Conservation (phyloP, 2,888 invertebrate genomes). For the Luffia ferchaultella region DNA sequence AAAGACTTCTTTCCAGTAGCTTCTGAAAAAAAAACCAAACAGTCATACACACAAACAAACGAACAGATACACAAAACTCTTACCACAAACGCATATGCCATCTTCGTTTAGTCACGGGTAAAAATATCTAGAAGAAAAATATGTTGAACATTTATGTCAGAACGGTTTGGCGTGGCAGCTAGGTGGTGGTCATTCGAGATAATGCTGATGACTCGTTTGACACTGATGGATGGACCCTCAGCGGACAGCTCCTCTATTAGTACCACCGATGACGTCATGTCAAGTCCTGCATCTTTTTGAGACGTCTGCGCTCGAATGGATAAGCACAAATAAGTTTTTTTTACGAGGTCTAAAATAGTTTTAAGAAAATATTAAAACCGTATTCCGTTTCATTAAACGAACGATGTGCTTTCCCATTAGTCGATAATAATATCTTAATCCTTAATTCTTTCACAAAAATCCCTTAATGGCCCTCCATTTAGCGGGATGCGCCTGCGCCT, state of each 20-base stretch:
- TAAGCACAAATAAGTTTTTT: neutral
- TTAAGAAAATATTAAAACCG: neutral
- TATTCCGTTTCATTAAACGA: neutral
- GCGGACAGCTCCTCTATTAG: slow-evolving; percentile 3
- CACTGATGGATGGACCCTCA: slow-evolving; percentile 7
- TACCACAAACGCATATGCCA: no score
- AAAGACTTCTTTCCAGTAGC: no score
- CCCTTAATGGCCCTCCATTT: slow-evolving; percentile 40
- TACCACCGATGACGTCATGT: neutral
- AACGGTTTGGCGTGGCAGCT: no score
- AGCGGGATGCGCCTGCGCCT: slow-evolving; percentile 25
- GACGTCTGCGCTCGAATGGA: neutral
- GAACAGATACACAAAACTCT: no score
- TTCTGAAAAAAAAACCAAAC: no score
- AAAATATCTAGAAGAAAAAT: no score
- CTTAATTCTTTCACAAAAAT: slow-evolving; percentile 26
- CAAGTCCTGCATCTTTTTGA: neutral
- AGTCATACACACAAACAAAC: no score
- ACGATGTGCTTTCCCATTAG: slow-evolving; percentile 12
- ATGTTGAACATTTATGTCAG: no score
- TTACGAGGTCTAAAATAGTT: neutral
- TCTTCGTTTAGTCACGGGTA: no score
- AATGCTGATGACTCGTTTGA: slow-evolving; percentile 4
- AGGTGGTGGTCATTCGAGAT: neutral
- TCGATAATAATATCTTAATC: slow-evolving; percentile 12